Evolutionary conservation across 1,140 invertebrate species (phyloP).

Genomic region (Micrasema longulum): DNA sequence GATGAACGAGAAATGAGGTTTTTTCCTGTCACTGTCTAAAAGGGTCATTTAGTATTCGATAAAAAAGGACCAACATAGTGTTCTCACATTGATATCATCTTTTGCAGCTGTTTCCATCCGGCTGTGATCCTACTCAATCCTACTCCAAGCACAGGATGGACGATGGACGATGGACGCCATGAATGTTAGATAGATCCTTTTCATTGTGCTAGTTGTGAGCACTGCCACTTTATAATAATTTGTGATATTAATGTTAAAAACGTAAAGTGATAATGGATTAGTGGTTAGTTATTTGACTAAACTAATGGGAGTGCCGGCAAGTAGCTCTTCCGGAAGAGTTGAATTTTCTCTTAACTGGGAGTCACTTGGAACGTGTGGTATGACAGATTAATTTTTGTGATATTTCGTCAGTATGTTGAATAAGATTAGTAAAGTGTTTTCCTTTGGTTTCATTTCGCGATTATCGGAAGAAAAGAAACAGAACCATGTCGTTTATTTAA

Average conservation of each 20-base stretch:
- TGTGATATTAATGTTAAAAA: conserved; percentile 32
- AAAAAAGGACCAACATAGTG: conserved; percentile 60
- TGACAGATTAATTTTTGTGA: conserved; percentile 49
- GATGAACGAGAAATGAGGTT: conserved; percentile 66
- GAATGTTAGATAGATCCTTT: conserved; percentile 65
- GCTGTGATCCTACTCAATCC: conserved; percentile 65
- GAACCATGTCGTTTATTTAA: conserved; percentile 25
- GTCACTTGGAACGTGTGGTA: conserved; percentile 43
- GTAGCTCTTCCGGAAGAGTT: conserved; percentile 43
- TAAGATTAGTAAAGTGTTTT: conserved; percentile 40
- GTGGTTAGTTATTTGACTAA: conserved; percentile 31
- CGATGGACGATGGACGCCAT: conserved; percentile 58
- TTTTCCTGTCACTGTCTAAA: conserved; percentile 64
- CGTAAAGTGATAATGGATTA: conserved; percentile 28
- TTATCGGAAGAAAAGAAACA: conserved; percentile 35
- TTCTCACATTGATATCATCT: conserved; percentile 67
- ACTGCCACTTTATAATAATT: conserved; percentile 43
- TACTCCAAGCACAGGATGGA: conserved; percentile 66
- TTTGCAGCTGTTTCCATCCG: conserved; percentile 68
- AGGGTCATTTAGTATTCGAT: conserved; percentile 41
- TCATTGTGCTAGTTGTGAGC: conserved; percentile 56
- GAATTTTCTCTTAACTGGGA: conserved; percentile 41
- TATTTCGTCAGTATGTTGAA: conserved; percentile 46
- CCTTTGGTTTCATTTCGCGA: conserved; percentile 32
- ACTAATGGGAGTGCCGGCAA: conserved; percentile 45